Evolutionary conservation across 2,113 vertebrate species (phyloP).

Genomic region (Aix galericulata): DNA sequence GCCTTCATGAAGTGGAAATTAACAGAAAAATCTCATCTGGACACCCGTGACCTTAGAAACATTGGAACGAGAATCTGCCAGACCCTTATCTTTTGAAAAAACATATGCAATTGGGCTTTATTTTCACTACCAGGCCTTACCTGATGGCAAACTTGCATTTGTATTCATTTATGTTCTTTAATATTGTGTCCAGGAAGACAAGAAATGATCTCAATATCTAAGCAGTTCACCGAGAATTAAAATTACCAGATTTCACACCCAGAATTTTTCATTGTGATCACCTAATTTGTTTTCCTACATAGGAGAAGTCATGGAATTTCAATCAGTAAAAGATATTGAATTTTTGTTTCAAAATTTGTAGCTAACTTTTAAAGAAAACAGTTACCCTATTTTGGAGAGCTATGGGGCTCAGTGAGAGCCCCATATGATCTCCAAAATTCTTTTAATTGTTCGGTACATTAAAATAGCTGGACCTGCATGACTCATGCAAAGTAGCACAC

Average conservation of each 20-base stretch:
- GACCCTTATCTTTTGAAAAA: neutral
- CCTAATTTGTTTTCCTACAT: neutral
- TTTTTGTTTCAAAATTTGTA: neutral
- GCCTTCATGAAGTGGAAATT: neutral
- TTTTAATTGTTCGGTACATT: neutral
- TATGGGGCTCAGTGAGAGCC: neutral
- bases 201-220: neutral
- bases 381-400: neutral
- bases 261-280: neutral
- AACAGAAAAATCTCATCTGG: neutral
- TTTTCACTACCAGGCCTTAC: neutral
- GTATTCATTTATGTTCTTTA: neutral
- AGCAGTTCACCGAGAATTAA: neutral
- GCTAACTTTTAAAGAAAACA: neutral
- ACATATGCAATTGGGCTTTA: neutral
- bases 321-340: neutral
- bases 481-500: neutral
- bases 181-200: neutral
- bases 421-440: neutral
- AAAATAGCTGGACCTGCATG: neutral
- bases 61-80: neutral
- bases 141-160: neutral
- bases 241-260: neutral
- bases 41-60: neutral
- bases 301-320: neutral